phyloP scores from a whole-genome alignment of 2,797 vertebrate genomes.

The Hydrocynus forskahlii region DNA sequence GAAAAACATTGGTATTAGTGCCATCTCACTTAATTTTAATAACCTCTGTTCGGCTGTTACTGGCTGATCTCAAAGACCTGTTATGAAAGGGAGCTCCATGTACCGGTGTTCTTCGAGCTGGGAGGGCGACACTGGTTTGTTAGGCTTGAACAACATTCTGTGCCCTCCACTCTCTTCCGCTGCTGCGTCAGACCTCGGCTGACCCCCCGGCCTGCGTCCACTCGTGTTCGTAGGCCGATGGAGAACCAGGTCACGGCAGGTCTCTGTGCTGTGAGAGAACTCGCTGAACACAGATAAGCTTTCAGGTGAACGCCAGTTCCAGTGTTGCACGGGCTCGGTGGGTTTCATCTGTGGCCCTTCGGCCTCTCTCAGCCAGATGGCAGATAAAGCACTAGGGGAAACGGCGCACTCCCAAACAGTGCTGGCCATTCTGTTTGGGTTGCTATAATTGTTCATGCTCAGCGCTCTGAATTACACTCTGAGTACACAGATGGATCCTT shows the following conservation, averaged over 20 bases:
- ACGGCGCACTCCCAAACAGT: constrained; percentile 6
- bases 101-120: constrained; percentile 3
- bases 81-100: not conserved
- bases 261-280: not conserved
- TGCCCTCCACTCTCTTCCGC: not conserved
- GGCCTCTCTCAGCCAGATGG: constrained; percentile 20
- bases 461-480: not conserved
- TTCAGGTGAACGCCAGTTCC: constrained; percentile 4
- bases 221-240: not conserved
- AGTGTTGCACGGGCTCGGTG: not conserved
- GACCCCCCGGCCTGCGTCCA: not conserved
- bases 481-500: not conserved
- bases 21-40: not conserved
- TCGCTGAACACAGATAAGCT: not conserved
- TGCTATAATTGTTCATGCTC: constrained; percentile 27
- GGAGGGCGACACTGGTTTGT: constrained; percentile 9
- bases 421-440: constrained; percentile 1
- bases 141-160: constrained; percentile 16
- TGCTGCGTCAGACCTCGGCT: not conserved
- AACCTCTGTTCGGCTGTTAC: not conserved
- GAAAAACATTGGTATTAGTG: not conserved
- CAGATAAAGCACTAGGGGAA: constrained; percentile 5
- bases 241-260: not conserved
- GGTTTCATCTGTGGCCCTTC: not conserved
- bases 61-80: not conserved